Base-by-base conservation (phyloP, 2,113 vertebrate genomes). In the Poicephalus meyeri region DNA sequence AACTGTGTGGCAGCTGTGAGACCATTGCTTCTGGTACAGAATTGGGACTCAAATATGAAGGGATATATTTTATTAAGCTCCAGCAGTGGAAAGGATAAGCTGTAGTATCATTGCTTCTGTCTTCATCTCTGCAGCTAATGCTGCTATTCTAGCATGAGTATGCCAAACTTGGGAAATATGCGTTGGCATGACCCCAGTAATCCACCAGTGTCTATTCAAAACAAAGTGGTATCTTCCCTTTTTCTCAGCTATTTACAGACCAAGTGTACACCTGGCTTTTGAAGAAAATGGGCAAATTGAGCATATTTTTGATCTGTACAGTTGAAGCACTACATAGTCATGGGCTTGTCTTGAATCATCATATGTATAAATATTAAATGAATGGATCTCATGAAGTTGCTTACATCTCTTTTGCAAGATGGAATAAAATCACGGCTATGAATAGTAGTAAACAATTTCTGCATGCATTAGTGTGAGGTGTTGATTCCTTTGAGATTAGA, bases 401-500 rank as follows among this genome's bases (percentile, higher is more conserved):
- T 86, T 55, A 50, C 69, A 47, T 41, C 16, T 91, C 76, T 88
- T 80, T 82, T 92, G 74, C 58, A 78, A 78, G 72, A 66, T 80
- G 50, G 76, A 92, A 90, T 94, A n/a, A 95, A 44, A 23, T 72
- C 68, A 73, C 1, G 5, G 60, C 86, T 92, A 78, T 96, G 76
- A 94, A 70, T 25, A 29, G 72, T 78, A 88, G 83, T 83, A 95
- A 95, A 90, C 91, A 90, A 26, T 68, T 93, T 52, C 70, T 74
- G 83, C 65, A 55, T 84, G 39, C 47, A 60, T 86, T 68, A 86
- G n/a, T 44, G 25, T 88, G 71, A 91, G 41, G 10, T 94, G 55
- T 82, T 83, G 66, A 70, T 88, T 93, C 37, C 86, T 70, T 66
- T 53, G 88, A 86, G 79, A 70, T 88, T 52, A 93, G 68, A 42